Base-by-base conservation (phyloP, 2,797 vertebrate genomes). In the Numenius phaeopus region DNA sequence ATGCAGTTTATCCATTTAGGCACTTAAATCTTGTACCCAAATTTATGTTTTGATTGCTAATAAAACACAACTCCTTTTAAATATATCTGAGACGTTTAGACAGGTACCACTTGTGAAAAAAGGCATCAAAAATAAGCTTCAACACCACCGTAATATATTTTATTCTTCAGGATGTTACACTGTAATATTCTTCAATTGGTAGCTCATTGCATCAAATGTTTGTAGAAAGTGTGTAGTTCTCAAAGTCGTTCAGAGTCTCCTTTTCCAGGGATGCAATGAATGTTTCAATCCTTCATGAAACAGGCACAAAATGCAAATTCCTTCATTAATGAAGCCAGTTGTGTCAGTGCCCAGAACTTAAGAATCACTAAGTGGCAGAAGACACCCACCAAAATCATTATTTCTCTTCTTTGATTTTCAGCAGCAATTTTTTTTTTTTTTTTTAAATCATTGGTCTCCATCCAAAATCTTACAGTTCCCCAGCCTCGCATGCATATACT, bases 121-220 rank as follows among this genome's bases (percentile, higher is more conserved):
- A 99, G 98, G 99, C 98, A 98, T 98, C 96, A 84, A 98, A 98
- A 97, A 98, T 98, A 98, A 97, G 98, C 98, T 98, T 95, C 97
- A 97, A 98, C 98, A 98, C 98, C 98, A 98, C 96, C 97, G 97
- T 98, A 94, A 97, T 86, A 98, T 98, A 98, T 98, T 98, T 98
- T 98, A 98, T 98, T 98, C 98, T 98, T 97, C 97, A 76, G 95
- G 97, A 98, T 98, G 97, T 97, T 98, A 99, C 99, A 99, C 99
- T 98, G 98, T 97, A 96, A 89, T 98, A 98, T 95, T 95, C 98
- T 97, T 92, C 97, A 72, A 62, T 67, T 97, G 95, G 97, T 97
- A 98, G 98, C 98, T 97, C 85, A 75, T 80, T 94, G 98, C 98
- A 96, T 87, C 84, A 90, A 98, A 95, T 83, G 92, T 98, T 95